Percentiles rank a stretch among this genome's conserved stretches.
phyloP scores from a whole-genome alignment of 2,113 vertebrate genomes.

The Tricholaema leucomelas region DNA sequence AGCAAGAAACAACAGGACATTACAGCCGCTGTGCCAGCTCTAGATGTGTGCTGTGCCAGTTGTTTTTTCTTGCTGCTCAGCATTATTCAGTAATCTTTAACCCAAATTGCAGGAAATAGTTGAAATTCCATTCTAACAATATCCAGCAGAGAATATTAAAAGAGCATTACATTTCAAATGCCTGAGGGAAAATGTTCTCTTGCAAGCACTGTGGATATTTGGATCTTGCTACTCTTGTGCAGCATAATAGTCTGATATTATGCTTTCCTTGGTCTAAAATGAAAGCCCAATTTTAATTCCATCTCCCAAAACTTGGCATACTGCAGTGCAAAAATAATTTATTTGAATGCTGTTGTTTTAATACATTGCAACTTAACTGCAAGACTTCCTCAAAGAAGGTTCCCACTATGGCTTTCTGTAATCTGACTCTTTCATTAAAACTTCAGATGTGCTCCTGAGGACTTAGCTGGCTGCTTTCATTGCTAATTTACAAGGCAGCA shows the following conservation, averaged over 20 bases:
- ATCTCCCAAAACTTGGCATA: conserved; percentile 56
- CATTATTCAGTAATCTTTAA: conserved; percentile 70
- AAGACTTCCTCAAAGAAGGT: conserved; percentile 19
- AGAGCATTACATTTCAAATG: conserved; percentile 71
- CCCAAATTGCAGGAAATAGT: conserved; percentile 73
- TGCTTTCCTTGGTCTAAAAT: conserved; percentile 55
- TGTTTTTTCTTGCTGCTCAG: conserved; percentile 42
- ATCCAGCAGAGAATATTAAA: conserved; percentile 72
- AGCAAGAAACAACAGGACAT: conserved; percentile 67
- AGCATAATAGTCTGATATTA: conserved; percentile 46
- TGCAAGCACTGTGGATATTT: conserved; percentile 48
- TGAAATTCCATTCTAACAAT: conserved; percentile 73
- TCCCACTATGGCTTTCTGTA: conserved; percentile 46
- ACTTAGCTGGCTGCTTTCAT: conserved; percentile 10
- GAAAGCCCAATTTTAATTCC: conserved; percentile 69
- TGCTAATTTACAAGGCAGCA: conserved; percentile 27
- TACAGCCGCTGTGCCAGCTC: conserved; percentile 48
- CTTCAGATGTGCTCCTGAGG: conserved; percentile 14
- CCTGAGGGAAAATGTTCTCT: conserved; percentile 56
- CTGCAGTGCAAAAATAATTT: conserved; percentile 68
- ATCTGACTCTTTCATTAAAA: conserved; percentile 57
- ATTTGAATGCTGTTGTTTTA: conserved; percentile 36
- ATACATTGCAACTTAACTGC: conserved; percentile 47
- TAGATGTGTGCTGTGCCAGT: too few relatives aligned
- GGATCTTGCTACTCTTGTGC: conserved; percentile 13